Conservation (phyloP, 2,113 vertebrate species). For the Danionella cerebrum region DNA sequence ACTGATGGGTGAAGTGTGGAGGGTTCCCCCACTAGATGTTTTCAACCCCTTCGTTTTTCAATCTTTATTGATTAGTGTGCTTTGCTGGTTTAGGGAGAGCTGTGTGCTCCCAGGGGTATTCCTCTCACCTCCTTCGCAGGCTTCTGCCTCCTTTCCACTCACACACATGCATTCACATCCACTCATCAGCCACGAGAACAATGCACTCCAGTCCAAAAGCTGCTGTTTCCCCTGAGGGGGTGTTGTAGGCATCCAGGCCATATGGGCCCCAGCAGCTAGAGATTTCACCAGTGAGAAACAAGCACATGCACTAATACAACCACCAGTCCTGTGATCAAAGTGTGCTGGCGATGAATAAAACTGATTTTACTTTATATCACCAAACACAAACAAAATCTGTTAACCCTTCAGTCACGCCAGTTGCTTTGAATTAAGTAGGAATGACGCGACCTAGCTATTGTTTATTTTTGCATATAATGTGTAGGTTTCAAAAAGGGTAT, state of each 20-base stretch:
- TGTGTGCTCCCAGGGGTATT: slow-evolving; percentile 28
- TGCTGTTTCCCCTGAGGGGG: slow-evolving; percentile 29
- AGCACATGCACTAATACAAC: slow-evolving; percentile 1
- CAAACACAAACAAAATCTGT: neutral
- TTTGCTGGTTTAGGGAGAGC: slow-evolving; percentile 13
- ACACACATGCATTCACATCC: slow-evolving; percentile 6
- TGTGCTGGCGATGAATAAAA: slow-evolving; percentile 10
- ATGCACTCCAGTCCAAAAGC: slow-evolving; percentile 17
- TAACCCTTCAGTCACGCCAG: neutral
- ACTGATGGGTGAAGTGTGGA: slow-evolving; percentile 24
- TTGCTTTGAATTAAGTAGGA: too few relatives aligned
- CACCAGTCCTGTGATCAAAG: slow-evolving; percentile 27
- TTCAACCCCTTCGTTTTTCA: neutral
- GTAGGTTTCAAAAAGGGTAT: too few relatives aligned
- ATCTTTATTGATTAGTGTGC: slow-evolving; percentile 10
- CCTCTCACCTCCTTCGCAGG: slow-evolving; percentile 7
- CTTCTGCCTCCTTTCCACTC: neutral
- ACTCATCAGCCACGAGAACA: slow-evolving; percentile 20
- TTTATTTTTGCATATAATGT: too few relatives aligned
- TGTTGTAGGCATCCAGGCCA: slow-evolving; percentile 29
- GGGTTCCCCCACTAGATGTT: neutral
- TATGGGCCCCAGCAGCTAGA: slow-evolving; percentile 32
- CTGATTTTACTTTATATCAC: slow-evolving; percentile 4
- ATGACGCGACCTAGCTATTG: too few relatives aligned
- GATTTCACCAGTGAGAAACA: slow-evolving; percentile 29